phyloP scores from a whole-genome alignment of 30 jellyfish, hydroid and myxozoan species.

The Nemopilema nomurai region DNA sequence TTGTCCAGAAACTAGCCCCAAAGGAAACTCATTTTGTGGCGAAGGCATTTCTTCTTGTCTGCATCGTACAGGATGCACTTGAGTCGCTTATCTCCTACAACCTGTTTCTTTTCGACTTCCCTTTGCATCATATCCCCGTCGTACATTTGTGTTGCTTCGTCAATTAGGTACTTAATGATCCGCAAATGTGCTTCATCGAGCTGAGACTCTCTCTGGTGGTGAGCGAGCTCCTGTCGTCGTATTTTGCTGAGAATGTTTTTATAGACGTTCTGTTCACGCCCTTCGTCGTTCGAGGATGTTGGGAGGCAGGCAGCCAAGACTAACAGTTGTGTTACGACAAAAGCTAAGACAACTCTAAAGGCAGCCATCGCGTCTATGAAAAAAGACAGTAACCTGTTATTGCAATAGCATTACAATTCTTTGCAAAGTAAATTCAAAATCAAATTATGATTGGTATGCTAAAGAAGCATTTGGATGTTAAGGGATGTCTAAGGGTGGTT shows the following conservation, averaged over 20 bases:
- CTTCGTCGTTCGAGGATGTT: background rate
- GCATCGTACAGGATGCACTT: slow-evolving; percentile 46
- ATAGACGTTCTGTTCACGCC: background rate
- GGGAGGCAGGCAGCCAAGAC: background rate
- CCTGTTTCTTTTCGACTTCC: slow-evolving; percentile 1
- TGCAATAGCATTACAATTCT: no score
- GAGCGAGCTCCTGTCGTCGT: background rate
- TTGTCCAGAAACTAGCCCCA: slow-evolving; percentile 13
- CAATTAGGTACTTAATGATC: background rate
- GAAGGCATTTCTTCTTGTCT: slow-evolving; percentile 37
- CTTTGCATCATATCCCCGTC: slow-evolving; percentile 46
- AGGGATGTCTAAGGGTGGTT: no score
- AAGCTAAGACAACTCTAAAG: background rate
- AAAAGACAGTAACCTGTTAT: no score
- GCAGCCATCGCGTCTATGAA: background rate
- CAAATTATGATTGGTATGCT: no score
- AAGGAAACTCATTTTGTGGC: slow-evolving; percentile 48
- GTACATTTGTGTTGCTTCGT: slow-evolving; percentile 1
- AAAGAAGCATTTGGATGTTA: no score
- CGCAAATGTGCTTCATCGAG: background rate
- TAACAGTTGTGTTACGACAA: background rate
- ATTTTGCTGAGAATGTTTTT: background rate
- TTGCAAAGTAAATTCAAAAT: no score
- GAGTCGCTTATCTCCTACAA: slow-evolving; percentile 43
- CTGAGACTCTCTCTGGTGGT: background rate